Evolutionary conservation across 2,797 vertebrate genomes (phyloP).

Genomic region (Halcyon leucocephala): DNA sequence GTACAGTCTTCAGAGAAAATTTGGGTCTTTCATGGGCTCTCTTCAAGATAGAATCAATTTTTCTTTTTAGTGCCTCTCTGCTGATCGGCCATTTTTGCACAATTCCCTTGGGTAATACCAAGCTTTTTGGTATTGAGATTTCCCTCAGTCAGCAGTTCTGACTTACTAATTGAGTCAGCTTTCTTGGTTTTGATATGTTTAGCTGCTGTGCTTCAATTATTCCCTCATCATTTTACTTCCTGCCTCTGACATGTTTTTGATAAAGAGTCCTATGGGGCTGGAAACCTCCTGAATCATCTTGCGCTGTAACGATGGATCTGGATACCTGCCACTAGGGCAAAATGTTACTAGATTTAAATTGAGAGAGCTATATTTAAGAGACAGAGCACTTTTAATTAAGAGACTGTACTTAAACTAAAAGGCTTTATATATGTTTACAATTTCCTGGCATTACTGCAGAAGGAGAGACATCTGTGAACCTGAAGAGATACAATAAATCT

Average conservation of each 20-base stretch:
- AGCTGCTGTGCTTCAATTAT: slow-evolving; percentile 27
- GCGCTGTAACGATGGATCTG: not conserved
- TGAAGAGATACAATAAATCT: not conserved
- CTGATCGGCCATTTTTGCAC: not conserved
- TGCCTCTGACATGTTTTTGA: slow-evolving; percentile 1
- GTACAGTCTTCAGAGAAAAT: not conserved
- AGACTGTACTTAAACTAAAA: slow-evolving; percentile 26
- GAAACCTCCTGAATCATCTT: slow-evolving; percentile 37
- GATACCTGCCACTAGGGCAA: slow-evolving; percentile 37
- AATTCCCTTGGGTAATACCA: not conserved
- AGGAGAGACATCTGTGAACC: not conserved
- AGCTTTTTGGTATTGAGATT: not conserved
- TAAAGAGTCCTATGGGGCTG: not conserved
- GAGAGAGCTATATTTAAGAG: slow-evolving; percentile 28
- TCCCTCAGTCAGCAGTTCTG: slow-evolving; percentile 8
- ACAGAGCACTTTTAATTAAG: slow-evolving; percentile 46
- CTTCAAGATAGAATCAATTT: not conserved
- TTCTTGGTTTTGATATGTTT: not conserved
- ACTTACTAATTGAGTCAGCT: not conserved
- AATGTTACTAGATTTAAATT: slow-evolving; percentile 24
- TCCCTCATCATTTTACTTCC: slow-evolving; percentile 38
- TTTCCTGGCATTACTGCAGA: not conserved
- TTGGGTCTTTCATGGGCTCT: not conserved
- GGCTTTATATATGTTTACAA: slow-evolving; percentile 9
- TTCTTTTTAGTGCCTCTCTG: not conserved